Base-by-base conservation (phyloP, 2,888 invertebrate species). In the Buathra laborator region DNA sequence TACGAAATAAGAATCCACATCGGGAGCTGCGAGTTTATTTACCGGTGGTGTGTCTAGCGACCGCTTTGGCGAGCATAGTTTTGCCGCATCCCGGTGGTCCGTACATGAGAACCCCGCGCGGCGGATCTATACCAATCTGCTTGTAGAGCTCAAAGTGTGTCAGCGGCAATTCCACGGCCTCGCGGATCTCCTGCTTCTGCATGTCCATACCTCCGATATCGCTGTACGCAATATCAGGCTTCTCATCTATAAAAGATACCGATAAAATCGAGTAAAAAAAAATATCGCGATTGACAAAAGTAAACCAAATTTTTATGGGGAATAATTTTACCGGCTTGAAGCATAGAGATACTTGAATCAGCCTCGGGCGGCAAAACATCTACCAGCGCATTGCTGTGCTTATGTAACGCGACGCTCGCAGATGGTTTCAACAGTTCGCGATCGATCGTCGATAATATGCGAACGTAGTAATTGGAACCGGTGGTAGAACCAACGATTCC, bases 141-240 rank as follows among this genome's bases (percentile, higher is more conserved):
- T 99, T 97, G 94, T 99, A 99, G 59, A 99, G 95, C 94, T 99
- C 99, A 92, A 99, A 99, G 94, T 99, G 99, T 19, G 99, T 99
- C 19, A 99, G 95, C 0, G 99, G 99, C 85, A 99, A 94, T 94
- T 99, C 99, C 0, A 99, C 99, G 5, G 99, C 99, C 94, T 99
- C 99, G 77, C 99, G 95, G 90, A 99, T 99, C 94, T 99, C 99
- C 93, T 99, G 99, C 92, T 99, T 99, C 94, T 99, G 99, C 95
- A 99, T 99, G 94, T 99, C 99, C 98, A 99, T 98, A 48, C 99
- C 99, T 94, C 99, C 99, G 92, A 99, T 99, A 92, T 99, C 99
- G 5, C 98, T 96, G 94, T 99, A 99, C 85, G 97, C 96, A 7
- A 99, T 98, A 94, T 99, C 99, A 0, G 99, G 99, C 93, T 99